Evolutionary conservation across 1,140 invertebrate species (phyloP), one percentile per base, ranked within the genome.

Genomic region (Sitophilus oryzae): DNA sequence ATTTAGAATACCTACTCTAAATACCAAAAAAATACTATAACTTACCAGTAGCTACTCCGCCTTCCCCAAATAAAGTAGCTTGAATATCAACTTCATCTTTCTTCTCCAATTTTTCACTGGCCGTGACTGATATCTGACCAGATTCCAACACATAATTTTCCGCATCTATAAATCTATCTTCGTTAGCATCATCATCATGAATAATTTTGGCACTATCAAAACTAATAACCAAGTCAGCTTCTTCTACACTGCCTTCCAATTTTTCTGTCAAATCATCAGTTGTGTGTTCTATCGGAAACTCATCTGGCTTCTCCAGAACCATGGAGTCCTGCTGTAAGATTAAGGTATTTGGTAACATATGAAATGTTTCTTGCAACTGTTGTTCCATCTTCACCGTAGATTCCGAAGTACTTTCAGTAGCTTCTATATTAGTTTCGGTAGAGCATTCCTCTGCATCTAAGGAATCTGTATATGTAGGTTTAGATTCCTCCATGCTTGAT

Each of bases 101-200:
- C 10, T 66, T 62, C 52, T 66, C 64, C 22, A 35, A 45, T 53
- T 64, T 60, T 38, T 57, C 43, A 11, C 23, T 52, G 8, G 59
- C 46, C 14, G 61, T 36, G 3, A 70, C 52, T 10, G 65, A 56
- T 19, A 73, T 71, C 61, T 71, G 68, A 4, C 72, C 71, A 16
- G 72, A 73, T 61, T 75, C 73, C 36, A 74, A 51, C 3, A 73
- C 68, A 60, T 73, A 73, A 61, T 70, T 73, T 56, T 74, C 72
- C 6, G 71, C 71, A 65, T 74, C 73, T 14, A 71, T 68, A 61
- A 74, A 72, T 14, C 72, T 58, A 52, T 72, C 66, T 54, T 73
- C 71, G 45, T 70, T 71, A 5, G 64, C 64, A 56, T 71, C 70
- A 25, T 71, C 69, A 46, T 69, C 67, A 6, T 58, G 61, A 21